These are phyloP conservation scores for Serinus canaria DNA, from an alignment of 2,113 vertebrate genomes.

Conservation along the genomic window DNA sequence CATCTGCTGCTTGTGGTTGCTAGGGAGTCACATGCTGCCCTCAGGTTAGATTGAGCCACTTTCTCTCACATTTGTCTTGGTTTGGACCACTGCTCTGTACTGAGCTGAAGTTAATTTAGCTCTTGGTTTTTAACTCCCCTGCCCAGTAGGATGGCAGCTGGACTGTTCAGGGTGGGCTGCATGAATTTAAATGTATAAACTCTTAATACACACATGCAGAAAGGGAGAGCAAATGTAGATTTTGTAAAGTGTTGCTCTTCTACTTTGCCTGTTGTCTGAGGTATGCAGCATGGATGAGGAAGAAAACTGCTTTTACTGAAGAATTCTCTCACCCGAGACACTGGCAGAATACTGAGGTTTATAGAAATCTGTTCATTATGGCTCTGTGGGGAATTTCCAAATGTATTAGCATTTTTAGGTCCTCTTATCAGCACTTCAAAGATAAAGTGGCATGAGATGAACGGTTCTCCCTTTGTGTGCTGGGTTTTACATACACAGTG, in stretches of 20 bases:
- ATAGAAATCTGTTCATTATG: constrained; percentile 57
- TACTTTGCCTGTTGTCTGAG: background rate
- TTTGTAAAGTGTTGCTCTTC: background rate
- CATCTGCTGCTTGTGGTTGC: constrained; percentile 44
- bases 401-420: constrained; percentile 54
- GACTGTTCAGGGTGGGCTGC: background rate
- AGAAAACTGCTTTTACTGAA: background rate
- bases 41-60: constrained; percentile 13
- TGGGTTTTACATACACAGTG: background rate
- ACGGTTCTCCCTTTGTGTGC: background rate
- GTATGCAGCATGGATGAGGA: background rate
- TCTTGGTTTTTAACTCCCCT: background rate
- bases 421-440: constrained; percentile 58
- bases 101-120: background rate
- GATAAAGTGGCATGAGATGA: constrained; percentile 50
- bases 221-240: background rate
- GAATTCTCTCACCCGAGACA: background rate
- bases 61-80: background rate
- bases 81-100: background rate
- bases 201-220: background rate
- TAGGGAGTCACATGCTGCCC: background rate
- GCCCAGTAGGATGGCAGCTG: background rate
- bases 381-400: constrained; percentile 57
- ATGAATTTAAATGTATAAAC: background rate
- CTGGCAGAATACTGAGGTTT: constrained; percentile 46